A percentile compares a stretch with the other conserved stretches of the same genome.
phyloP scores from a whole-genome alignment of 2,888 invertebrate species.

The Gastrophysa polygoni region DNA sequence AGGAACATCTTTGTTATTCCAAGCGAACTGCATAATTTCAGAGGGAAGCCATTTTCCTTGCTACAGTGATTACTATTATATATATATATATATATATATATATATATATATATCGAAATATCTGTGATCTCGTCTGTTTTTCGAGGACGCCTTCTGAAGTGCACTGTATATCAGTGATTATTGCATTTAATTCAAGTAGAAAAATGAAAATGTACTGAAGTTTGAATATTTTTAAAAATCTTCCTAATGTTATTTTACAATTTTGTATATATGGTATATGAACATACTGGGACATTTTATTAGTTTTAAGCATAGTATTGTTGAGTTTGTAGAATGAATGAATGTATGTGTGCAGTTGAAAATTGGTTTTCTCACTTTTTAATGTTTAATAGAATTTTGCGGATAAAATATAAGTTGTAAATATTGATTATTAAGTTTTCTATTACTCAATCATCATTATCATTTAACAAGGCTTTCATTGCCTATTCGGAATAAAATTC shows the following conservation, averaged over 20 bases:
- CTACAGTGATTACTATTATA: too few relatives aligned
- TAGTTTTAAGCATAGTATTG: conserved; percentile 31
- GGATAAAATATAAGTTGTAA: conserved; percentile 47
- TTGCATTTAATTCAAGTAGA: conserved; percentile 41
- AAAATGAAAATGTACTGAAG: conserved; percentile 37
- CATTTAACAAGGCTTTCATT: conserved; percentile 44
- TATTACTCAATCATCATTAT: conserved; percentile 41
- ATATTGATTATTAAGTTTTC: conserved; percentile 49
- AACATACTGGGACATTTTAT: conserved; percentile 32
- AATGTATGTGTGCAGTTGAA: conserved; percentile 48
- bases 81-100: too few relatives aligned
- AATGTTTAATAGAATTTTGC: conserved; percentile 30
- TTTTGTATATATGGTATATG: conserved; percentile 42
- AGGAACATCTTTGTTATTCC: too few relatives aligned
- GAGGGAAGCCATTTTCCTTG: too few relatives aligned
- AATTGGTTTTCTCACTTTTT: conserved; percentile 32
- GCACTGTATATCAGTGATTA: conserved; percentile 36
- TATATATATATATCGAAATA: background rate
- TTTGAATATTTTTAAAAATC: conserved; percentile 36
- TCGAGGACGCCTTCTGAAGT: background rate
- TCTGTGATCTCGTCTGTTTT: too few relatives aligned
- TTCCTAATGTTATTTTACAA: conserved; percentile 38
- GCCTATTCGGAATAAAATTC: conserved; percentile 25
- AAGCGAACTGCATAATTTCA: too few relatives aligned
- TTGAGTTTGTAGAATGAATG: conserved; percentile 35